A percentile compares a stretch with the other conserved stretches of the same genome.
phyloP scores from a whole-genome alignment of 1,140 invertebrate genomes.

The Drosophila kurseongensis region DNA sequence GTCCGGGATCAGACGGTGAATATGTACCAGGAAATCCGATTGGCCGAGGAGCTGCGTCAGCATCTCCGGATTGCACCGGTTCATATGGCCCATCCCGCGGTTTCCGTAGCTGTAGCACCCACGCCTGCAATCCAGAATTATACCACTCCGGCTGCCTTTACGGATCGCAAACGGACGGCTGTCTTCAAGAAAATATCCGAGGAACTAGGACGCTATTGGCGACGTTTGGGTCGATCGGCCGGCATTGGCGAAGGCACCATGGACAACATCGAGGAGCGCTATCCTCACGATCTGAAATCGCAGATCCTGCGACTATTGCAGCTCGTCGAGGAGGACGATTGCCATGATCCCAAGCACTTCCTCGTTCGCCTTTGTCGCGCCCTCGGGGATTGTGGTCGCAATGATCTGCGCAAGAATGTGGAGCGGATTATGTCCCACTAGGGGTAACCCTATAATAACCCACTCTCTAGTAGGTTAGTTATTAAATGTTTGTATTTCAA shows the following conservation, averaged over 20 bases:
- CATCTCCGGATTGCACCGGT: constrained; percentile 38
- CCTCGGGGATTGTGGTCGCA: constrained; percentile 58
- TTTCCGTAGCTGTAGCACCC: neutral
- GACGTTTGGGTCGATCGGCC: constrained; percentile 85
- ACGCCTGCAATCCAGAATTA: constrained; percentile 32
- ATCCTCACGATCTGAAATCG: constrained; percentile 60
- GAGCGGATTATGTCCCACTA: constrained; percentile 75
- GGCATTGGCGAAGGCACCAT: constrained; percentile 85
- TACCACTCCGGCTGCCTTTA: constrained; percentile 37
- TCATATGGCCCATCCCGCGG: neutral
- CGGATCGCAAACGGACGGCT: constrained; percentile 59
- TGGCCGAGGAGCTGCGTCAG: constrained; percentile 59
- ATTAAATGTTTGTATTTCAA: neutral
- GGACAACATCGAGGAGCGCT: constrained; percentile 84
- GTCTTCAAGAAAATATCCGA: constrained; percentile 68
- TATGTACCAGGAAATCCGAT: constrained; percentile 53
- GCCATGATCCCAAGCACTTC: constrained; percentile 61
- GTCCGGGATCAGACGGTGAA: constrained; percentile 8
- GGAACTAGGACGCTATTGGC: constrained; percentile 85
- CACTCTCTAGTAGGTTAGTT: too few species aligned
- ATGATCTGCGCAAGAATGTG: constrained; percentile 67
- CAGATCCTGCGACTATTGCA: constrained; percentile 64
- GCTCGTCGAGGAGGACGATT: constrained; percentile 70
- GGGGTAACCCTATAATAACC: neutral
- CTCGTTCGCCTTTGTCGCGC: constrained; percentile 61